Base-by-base conservation (phyloP, 2,797 vertebrate species). In the Margarornis squamiger region DNA sequence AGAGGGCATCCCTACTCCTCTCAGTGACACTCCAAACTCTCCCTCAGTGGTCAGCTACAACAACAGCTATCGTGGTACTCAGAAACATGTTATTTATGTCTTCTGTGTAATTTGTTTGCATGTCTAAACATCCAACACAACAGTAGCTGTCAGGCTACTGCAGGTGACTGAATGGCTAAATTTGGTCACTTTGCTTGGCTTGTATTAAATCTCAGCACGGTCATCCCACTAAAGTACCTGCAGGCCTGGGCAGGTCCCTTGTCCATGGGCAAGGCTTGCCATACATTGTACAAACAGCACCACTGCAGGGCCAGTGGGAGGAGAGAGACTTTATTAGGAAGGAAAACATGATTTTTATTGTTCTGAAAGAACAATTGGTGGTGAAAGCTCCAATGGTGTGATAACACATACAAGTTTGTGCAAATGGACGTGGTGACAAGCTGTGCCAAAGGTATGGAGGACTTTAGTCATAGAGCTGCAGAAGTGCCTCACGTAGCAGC, bases 361-460 rank as follows among this genome's bases (percentile, higher is more conserved):
- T 72, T 76, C 63, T 32, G 34, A 52, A 92, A 32, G 59, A 81
- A 65, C 13, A 79, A 65, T 11, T 59, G 30, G 67, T 24, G 49
- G 41, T 59, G 63, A 85, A 96, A 93, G n/a, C 3, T 4, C 55
- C 30, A 46, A 45, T 0, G 1, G 48, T 17, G 39, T 54, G 49
- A 20, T 41, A 88, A 86, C 36, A 67, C 0, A 1, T 58, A 34
- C 16, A 74, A 46, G 30, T 52, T 49, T 34, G 41, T 38, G 46
- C 51, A 92, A 82, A 90, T 0, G 1, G 65, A 75, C 0, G 0
- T 27, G 45, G 41, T 27, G 67, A 55, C 61, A 78, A 71, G 30
- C 27, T 39, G 71, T 55, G 36, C 55, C 39, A 57, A 85, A n/a
- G 27, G 30, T 66, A 46, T 1, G 3, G 27, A 65, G 77, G 43